phyloP scores from a whole-genome alignment of 2,113 vertebrate species.

The Empidonax alnorum region DNA sequence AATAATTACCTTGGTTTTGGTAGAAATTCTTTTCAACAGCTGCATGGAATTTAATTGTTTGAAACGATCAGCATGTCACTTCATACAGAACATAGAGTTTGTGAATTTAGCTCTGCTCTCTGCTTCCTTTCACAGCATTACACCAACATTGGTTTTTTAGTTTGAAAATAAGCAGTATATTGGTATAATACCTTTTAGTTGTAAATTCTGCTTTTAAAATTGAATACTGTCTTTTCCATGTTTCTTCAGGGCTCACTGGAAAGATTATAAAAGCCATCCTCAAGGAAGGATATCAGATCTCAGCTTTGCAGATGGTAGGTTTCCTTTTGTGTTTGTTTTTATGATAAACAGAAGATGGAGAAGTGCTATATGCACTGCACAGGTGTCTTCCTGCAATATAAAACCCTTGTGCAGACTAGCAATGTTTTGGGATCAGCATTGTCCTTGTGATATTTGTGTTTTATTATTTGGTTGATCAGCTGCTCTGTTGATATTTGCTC shows the following conservation, averaged over 20 bases:
- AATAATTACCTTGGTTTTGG: neutral
- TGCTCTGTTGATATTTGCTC: neutral
- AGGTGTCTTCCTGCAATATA: neutral
- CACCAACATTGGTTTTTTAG: neutral
- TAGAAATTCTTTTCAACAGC: neutral
- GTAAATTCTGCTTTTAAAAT: neutral
- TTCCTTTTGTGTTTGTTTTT: neutral
- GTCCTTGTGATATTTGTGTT: neutral
- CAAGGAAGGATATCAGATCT: conserved; percentile 87
- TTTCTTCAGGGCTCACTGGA: conserved; percentile 83
- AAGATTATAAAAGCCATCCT: conserved; percentile 89
- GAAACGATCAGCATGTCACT: neutral
- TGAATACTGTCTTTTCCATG: neutral
- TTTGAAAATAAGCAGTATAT: neutral
- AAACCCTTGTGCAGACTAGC: neutral
- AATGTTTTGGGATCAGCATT: neutral
- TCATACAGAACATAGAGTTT: neutral
- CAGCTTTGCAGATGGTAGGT: conserved; percentile 91
- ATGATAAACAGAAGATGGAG: neutral
- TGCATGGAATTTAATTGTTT: neutral
- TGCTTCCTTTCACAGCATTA: neutral
- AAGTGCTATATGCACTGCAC: neutral
- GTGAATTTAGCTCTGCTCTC: neutral
- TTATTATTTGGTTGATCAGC: neutral
- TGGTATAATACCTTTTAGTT: neutral